Evolutionary conservation across 1,140 invertebrate species (phyloP).

Genomic region (Drosophila ercepeae): DNA sequence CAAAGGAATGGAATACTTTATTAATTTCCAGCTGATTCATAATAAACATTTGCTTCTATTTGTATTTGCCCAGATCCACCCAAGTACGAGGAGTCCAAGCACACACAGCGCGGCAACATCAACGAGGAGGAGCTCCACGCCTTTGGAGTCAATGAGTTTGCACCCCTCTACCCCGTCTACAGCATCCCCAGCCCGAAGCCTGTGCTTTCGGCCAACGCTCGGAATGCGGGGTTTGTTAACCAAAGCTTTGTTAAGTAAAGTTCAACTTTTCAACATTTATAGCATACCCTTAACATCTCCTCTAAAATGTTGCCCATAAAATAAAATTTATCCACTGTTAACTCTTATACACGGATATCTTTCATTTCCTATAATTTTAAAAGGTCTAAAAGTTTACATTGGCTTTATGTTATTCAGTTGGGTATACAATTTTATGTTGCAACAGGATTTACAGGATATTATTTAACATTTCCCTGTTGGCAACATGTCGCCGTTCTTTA

Average conservation of each 20-base stretch:
- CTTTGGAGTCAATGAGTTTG: constrained; percentile 70
- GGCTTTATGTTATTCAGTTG: not conserved
- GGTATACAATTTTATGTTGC: not conserved
- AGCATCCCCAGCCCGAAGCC: constrained; percentile 67
- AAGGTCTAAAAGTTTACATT: not conserved
- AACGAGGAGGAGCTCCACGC: constrained; percentile 77
- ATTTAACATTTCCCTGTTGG: not conserved
- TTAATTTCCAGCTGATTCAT: not conserved
- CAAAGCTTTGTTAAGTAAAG: constrained; percentile 59
- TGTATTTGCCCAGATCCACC: constrained; percentile 45
- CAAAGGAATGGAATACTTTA: not conserved
- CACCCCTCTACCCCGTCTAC: constrained; percentile 80
- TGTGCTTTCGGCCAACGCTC: constrained; percentile 25
- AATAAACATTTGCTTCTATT: not conserved
- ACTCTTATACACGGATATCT: not conserved
- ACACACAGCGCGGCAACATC: constrained; percentile 67
- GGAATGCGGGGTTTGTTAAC: constrained; percentile 55
- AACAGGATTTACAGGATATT: not conserved
- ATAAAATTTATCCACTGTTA: not conserved
- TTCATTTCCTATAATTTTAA: not conserved
- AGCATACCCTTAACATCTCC: not conserved
- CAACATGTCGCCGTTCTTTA: too few relatives aligned
- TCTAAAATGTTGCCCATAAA: not conserved
- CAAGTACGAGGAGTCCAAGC: constrained; percentile 63
- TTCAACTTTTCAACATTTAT: fast-evolving